These are phyloP conservation scores for Alethe castanea DNA, from an alignment of 2,113 vertebrate species.

Conservation along the genomic window DNA sequence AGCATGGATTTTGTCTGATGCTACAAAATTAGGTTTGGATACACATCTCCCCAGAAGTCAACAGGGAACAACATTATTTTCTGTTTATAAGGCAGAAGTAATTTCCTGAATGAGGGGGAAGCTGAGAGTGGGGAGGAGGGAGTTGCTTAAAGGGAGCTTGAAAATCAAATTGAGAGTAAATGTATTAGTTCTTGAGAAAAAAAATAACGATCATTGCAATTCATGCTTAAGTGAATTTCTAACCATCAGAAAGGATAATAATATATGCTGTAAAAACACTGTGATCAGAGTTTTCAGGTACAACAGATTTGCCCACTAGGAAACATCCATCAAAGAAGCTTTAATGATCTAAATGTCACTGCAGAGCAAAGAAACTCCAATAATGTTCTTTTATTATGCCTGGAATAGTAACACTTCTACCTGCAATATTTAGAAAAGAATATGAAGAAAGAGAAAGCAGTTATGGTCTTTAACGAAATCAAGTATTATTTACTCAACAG, in stretches of 20 bases:
- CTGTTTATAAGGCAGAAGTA: neutral
- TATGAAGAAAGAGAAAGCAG: neutral
- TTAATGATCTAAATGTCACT: conserved; percentile 2
- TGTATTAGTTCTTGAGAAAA: neutral
- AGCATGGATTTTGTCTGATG: neutral
- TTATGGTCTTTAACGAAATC: neutral
- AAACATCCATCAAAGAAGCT: neutral
- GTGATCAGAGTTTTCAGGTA: neutral
- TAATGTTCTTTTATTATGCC: neutral
- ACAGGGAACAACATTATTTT: neutral
- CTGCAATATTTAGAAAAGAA: neutral
- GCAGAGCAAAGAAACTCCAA: neutral
- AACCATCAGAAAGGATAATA: neutral
- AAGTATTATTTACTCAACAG: neutral
- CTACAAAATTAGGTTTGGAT: neutral
- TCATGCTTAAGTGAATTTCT: neutral
- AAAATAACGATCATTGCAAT: neutral
- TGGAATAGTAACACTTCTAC: neutral
- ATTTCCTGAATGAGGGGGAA: neutral
- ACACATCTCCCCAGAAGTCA: neutral
- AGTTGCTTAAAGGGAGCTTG: neutral
- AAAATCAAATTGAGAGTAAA: neutral
- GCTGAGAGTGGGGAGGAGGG: rapidly evolving
- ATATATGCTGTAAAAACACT: neutral
- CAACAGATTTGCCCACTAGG: neutral